Percentiles rank a stretch among this genome's conserved stretches.
These are phyloP conservation scores for Hypomecis atomaria DNA, from an alignment of 2,888 invertebrate genomes.

Conservation along the genomic window DNA sequence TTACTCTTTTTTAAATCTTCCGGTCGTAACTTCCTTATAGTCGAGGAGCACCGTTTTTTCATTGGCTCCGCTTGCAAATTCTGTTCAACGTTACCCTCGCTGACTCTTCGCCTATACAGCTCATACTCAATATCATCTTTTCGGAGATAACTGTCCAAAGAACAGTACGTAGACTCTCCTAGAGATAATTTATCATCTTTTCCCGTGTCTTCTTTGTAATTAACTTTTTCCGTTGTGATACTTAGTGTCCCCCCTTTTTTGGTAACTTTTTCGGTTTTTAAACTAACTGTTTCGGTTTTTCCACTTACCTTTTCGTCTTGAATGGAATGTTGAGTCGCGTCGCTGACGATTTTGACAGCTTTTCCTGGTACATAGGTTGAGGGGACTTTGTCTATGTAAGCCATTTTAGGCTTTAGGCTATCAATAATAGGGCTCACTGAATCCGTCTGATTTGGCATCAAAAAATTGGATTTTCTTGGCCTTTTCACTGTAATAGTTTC, in stretches of 20 bases:
- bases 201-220: not conserved
- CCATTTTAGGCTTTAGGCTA: conserved; percentile 70
- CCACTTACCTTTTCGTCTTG: conserved; percentile 72
- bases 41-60: conserved; percentile 75
- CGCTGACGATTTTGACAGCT: conserved; percentile 89
- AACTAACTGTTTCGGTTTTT: conserved; percentile 17
- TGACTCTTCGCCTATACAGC: conserved; percentile 67
- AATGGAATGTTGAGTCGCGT: conserved; percentile 71
- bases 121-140: conserved; percentile 73
- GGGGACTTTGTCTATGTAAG: conserved; percentile 72
- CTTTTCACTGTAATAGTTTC: conserved; percentile 72
- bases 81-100: conserved; percentile 69
- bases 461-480: conserved; percentile 66
- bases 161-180: conserved; percentile 64
- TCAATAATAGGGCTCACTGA: conserved; percentile 65
- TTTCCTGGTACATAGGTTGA: conserved; percentile 86
- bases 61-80: conserved; percentile 48
- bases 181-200: conserved; percentile 52
- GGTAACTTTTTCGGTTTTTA: not conserved
- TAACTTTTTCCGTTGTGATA: not conserved
- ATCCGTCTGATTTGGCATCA: conserved; percentile 69
- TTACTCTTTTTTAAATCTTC: conserved; percentile 77
- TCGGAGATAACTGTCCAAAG: conserved; percentile 84
- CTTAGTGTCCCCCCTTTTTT: not conserved
- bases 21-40: conserved; percentile 69